Percentiles rank a stretch among this genome's conserved stretches.
These are phyloP conservation scores for Physella acuta DNA, from an alignment of 1,140 invertebrate species.

Conservation along the genomic window DNA sequence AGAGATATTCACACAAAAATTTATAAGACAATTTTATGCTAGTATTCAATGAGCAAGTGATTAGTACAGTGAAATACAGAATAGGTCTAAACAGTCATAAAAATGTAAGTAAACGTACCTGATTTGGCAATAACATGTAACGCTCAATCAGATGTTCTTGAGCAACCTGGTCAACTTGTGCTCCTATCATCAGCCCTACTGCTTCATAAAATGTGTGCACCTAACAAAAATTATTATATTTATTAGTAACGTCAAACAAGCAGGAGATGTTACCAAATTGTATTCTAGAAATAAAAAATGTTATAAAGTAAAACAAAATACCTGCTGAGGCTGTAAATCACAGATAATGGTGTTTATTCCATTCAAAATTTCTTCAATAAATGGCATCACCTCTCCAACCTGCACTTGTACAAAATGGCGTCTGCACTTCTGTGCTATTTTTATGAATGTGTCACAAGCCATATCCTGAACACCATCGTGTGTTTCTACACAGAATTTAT, in stretches of 20 bases:
- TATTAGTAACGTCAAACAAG: no score
- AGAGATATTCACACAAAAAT: no score
- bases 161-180: conserved; percentile 80
- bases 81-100: no score
- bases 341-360: conserved; percentile 97
- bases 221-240: conserved; percentile 58
- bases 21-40: no score
- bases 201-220: conserved; percentile 99
- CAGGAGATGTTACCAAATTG: not conserved
- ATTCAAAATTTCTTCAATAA: conserved; percentile 97
- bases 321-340: conserved; percentile 95
- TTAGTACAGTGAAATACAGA: no score
- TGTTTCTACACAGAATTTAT: conserved; percentile 71
- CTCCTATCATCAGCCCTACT: conserved; percentile 98
- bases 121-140: conserved; percentile 96
- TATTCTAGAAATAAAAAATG: not conserved
- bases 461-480: conserved; percentile 98
- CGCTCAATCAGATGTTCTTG: conserved; percentile 95
- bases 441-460: conserved; percentile 99
- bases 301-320: conserved; percentile 46
- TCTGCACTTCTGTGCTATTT: conserved; percentile 98
- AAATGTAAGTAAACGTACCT: conserved; percentile 56
- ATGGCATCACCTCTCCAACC: conserved; percentile 93
- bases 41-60: no score
- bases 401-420: conserved; percentile 96